A percentile compares a stretch with the other conserved stretches of the same genome.
phyloP scores from a whole-genome alignment of 1,140 invertebrate genomes.

The Delia radicum region DNA sequence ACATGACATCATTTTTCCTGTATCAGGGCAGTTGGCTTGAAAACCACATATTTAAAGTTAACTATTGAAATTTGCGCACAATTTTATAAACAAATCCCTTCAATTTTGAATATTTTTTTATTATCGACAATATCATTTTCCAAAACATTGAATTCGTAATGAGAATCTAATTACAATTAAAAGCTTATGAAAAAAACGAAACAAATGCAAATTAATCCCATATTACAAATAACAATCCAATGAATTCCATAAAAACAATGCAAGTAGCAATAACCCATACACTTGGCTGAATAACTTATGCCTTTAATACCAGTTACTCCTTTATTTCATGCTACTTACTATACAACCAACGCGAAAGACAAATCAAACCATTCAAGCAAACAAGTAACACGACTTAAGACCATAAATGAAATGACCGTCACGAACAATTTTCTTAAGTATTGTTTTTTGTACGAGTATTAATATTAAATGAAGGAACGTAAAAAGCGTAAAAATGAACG shows the following conservation, averaged over 20 bases:
- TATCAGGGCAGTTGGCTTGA: no score
- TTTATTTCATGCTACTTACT: not conserved
- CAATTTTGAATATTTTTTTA: no score
- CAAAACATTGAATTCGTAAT: slow-evolving; percentile 14
- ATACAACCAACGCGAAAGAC: not conserved
- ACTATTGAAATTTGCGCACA: no score
- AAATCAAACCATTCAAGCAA: not conserved
- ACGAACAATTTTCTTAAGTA: not conserved
- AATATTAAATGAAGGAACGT: not conserved
- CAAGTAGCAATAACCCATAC: slow-evolving; percentile 8
- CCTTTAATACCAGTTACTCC: not conserved
- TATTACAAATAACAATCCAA: slow-evolving; percentile 6
- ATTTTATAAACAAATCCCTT: no score
- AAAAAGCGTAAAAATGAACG: no score
- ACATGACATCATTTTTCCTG: no score
- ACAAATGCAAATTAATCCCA: slow-evolving; percentile 18
- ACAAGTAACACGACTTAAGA: not conserved
- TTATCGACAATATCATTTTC: slow-evolving; percentile 8
- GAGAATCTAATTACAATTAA: slow-evolving; percentile 9
- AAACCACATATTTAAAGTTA: no score
- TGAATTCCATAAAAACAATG: not conserved
- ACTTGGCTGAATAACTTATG: slow-evolving; percentile 10
- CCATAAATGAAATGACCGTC: slow-evolving; percentile 16
- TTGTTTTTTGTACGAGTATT: not conserved
- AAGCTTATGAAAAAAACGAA: not conserved